Conservation (phyloP, 2,113 vertebrate species). For the Mobula birostris region DNA sequence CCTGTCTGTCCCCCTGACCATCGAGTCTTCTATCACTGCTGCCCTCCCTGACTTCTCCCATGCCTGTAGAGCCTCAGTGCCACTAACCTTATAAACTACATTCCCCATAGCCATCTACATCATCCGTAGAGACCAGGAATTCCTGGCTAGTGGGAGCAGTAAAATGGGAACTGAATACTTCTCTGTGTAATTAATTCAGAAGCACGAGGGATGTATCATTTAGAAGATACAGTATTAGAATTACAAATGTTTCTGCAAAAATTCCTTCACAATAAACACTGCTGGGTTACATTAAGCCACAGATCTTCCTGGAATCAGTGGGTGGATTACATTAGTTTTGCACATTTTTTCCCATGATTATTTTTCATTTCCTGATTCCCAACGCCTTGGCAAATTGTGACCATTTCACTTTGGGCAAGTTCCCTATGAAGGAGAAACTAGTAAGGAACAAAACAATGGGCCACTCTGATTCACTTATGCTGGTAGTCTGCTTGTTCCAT, state of each 20-base stretch:
- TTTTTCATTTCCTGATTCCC: not conserved
- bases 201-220: not conserved
- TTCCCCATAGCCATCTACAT: not conserved
- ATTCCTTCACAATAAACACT: not conserved
- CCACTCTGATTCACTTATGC: not conserved
- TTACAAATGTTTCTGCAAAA: not conserved
- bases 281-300: not conserved
- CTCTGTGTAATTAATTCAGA: not conserved
- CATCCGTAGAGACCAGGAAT: not conserved
- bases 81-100: not conserved
- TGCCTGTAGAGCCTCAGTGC: too few relatives aligned
- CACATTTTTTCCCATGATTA: not conserved
- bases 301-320: not conserved
- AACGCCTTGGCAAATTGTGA: not conserved
- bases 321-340: not conserved
- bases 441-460: not conserved
- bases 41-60: too few relatives aligned
- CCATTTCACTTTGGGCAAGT: not conserved
- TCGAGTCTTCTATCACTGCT: too few relatives aligned
- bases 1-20: too few relatives aligned
- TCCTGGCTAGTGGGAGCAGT: not conserved
- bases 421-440: not conserved
- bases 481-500: not conserved
- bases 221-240: not conserved
- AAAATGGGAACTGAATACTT: not conserved